Percentiles rank a stretch among this genome's conserved stretches.
phyloP scores from a whole-genome alignment of 2,888 invertebrate species.

The Napeogenes inachia region DNA sequence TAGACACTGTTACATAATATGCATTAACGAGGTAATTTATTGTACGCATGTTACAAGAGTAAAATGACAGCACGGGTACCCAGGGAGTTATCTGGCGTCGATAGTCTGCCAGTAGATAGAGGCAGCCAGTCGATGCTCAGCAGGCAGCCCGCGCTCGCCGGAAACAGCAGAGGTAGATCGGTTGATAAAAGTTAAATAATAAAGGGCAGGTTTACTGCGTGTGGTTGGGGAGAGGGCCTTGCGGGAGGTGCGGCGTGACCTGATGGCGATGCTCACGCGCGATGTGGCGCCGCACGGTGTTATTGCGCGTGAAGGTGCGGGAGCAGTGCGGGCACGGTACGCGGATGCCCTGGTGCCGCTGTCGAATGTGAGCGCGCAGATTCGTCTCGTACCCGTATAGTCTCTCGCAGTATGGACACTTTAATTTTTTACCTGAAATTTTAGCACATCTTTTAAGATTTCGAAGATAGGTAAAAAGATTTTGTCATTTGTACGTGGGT shows the following conservation, averaged over 20 bases:
- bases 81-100: slow-evolving; percentile 12
- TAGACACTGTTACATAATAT: slow-evolving; percentile 73
- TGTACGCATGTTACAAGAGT: slow-evolving; percentile 59
- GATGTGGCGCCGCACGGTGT: slow-evolving; percentile 93
- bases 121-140: slow-evolving; percentile 8
- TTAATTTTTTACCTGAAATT: slow-evolving; percentile 89
- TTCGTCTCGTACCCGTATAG: slow-evolving; percentile 96
- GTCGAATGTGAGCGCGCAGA: slow-evolving; percentile 92
- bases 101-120: slow-evolving; percentile 5
- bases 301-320: slow-evolving; percentile 94
- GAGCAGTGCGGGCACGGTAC: slow-evolving; percentile 94
- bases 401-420: slow-evolving; percentile 94
- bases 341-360: slow-evolving; percentile 93
- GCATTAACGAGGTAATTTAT: slow-evolving; percentile 72
- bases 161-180: slow-evolving; percentile 65
- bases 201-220: slow-evolving; percentile 71
- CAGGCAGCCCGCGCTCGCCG: slow-evolving; percentile 44
- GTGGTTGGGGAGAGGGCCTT: slow-evolving; percentile 79
- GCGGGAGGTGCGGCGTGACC: slow-evolving; percentile 81
- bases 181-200: slow-evolving; percentile 49
- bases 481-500: too few species aligned
- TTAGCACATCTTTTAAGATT: neutral
- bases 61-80: slow-evolving; percentile 31
- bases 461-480: too few species aligned
- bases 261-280: slow-evolving; percentile 92